phyloP scores from a whole-genome alignment of 2,888 invertebrate genomes.

The Cantharis lateralis region DNA sequence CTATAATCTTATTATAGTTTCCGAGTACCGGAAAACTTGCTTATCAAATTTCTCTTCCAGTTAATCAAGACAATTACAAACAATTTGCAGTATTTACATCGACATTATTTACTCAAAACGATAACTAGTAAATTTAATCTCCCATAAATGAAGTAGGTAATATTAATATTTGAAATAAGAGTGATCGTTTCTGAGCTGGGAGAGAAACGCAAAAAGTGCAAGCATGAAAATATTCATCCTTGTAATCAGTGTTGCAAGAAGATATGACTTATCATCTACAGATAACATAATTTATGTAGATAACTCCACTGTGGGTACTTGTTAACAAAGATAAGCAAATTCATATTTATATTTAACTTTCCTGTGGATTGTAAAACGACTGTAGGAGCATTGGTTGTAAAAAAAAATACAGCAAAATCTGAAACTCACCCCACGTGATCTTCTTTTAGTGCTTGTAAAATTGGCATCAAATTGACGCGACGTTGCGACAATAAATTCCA shows the following conservation, averaged over 20 bases:
- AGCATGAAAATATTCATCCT: background rate
- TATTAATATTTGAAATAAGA: background rate
- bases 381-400: background rate
- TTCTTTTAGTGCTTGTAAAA: constrained; percentile 71
- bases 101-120: background rate
- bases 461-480: constrained; percentile 73
- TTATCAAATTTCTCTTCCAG: too few relatives aligned
- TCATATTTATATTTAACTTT: background rate
- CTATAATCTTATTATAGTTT: too few relatives aligned
- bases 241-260: background rate
- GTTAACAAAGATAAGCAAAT: background rate
- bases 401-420: background rate
- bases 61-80: too few relatives aligned
- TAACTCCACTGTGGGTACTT: background rate
- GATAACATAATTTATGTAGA: background rate
- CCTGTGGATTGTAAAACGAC: background rate
- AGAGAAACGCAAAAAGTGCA: background rate
- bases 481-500: constrained; percentile 79
- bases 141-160: background rate
- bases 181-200: background rate
- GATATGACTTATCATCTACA: background rate
- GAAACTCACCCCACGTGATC: constrained; percentile 66
- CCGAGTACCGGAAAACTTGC: too few relatives aligned
- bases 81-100: too few relatives aligned
- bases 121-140: background rate